These are phyloP conservation scores for Sminthurinus aureus DNA, from an alignment of 2,888 invertebrate genomes.

Conservation along the genomic window DNA sequence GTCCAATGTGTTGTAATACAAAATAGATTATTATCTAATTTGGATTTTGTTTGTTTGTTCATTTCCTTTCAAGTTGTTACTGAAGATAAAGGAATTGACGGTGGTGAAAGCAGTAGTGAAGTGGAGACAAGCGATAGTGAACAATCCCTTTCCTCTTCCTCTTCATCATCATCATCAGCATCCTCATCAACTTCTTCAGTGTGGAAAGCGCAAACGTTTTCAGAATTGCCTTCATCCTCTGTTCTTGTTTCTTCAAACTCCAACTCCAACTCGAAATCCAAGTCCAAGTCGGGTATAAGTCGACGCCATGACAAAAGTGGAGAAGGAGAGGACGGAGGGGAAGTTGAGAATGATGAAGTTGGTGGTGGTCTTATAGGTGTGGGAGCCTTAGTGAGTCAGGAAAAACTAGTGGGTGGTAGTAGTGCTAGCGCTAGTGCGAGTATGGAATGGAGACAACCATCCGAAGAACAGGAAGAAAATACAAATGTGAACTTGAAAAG, in stretches of 20 bases:
- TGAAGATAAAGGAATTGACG: conserved; percentile 23
- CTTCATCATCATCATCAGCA: conserved; percentile 10
- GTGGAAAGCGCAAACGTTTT: conserved; percentile 26
- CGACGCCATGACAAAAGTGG: background rate
- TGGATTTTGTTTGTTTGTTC: background rate
- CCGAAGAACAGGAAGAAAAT: too few relatives aligned
- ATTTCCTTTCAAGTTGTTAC: background rate
- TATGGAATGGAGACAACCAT: background rate
- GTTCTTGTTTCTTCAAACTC: background rate
- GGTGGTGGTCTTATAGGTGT: conserved; percentile 18
- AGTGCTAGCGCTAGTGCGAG: background rate
- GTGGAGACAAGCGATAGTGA: conserved; percentile 33
- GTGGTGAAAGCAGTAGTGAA: conserved; percentile 6
- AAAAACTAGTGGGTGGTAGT: background rate
- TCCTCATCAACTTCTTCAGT: background rate
- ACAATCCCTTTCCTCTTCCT: background rate
- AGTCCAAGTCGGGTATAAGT: background rate
- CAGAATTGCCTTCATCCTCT: conserved; percentile 15
- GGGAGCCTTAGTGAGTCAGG: conserved; percentile 7
- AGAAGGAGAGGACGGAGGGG: conserved; percentile 9
- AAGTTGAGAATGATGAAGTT: conserved; percentile 10
- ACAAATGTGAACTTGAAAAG: background rate
- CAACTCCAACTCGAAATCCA: background rate
- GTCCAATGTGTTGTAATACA: background rate
- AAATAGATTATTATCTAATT: too few relatives aligned